Conservation (phyloP, 1,140 invertebrate species). For the Megathymus violae region DNA sequence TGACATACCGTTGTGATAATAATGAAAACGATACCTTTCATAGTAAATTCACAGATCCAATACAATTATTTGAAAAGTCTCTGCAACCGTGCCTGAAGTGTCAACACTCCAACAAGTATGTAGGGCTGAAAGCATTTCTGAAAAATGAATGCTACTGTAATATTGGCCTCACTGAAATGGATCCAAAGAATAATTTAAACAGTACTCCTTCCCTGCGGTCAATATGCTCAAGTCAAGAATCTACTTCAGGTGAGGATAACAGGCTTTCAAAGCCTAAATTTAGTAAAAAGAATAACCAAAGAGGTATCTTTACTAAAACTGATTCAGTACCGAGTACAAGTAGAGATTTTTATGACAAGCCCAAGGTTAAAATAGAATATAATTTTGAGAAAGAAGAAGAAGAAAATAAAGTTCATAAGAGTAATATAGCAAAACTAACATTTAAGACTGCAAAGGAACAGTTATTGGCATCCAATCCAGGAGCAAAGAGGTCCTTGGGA, state of each 20-base stretch:
- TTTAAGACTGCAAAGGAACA: conserved; percentile 75
- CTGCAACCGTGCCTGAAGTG: conserved; percentile 53
- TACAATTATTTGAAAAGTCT: conserved; percentile 54
- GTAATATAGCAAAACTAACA: conserved; percentile 69
- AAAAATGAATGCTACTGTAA: conserved; percentile 58
- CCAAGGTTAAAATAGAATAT: conserved; percentile 17
- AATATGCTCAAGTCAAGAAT: conserved; percentile 46
- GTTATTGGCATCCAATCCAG: conserved; percentile 67
- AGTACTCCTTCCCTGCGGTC: conserved; percentile 25
- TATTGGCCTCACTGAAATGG: conserved; percentile 22
- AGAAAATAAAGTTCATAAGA: conserved; percentile 64
- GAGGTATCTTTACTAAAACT: background rate
- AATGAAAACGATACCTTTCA: conserved; percentile 32
- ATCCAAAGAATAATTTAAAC: conserved; percentile 10
- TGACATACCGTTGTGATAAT: background rate
- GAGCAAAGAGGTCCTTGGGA: conserved; percentile 65
- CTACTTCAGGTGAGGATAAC: conserved; percentile 44
- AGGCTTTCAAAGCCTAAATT: conserved; percentile 53
- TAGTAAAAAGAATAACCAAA: conserved; percentile 28
- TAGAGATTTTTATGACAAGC: conserved; percentile 3
- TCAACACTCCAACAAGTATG: conserved; percentile 18
- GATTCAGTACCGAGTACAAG: background rate
- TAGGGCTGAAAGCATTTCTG: conserved; percentile 45
- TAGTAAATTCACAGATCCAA: conserved; percentile 55
- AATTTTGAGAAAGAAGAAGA: conserved; percentile 53